Evolutionary conservation across 2,888 invertebrate genomes (phyloP).

Genomic region (Petrolisthes cinctipes): DNA sequence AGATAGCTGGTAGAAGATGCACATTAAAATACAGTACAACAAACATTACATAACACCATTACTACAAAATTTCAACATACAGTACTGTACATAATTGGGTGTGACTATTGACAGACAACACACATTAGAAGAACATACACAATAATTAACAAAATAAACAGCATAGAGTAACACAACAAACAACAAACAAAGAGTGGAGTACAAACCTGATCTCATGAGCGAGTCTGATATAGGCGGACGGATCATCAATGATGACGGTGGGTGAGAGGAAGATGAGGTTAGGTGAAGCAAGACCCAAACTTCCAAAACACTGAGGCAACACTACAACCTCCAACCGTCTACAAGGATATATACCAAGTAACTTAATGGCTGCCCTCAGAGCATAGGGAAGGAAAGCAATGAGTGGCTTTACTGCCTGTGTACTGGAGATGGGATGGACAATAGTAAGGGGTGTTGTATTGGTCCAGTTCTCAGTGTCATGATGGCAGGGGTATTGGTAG

Average conservation of each 20-base stretch:
- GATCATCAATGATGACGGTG: constrained; percentile 50
- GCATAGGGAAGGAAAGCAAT: constrained; percentile 53
- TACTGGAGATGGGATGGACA: constrained; percentile 26
- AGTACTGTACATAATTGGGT: too few species aligned
- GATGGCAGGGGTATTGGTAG: constrained; percentile 51
- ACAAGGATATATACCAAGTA: constrained; percentile 58
- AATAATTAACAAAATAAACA: too few species aligned
- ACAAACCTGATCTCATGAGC: constrained; percentile 63
- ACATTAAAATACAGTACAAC: too few species aligned
- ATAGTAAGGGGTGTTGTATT: too few species aligned
- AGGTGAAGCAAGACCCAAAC: constrained; percentile 62
- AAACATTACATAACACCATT: too few species aligned
- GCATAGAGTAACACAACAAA: too few species aligned
- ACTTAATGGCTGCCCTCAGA: constrained; percentile 33
- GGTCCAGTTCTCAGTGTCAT: constrained; percentile 7
- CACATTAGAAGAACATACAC: too few species aligned
- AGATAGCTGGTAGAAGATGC: too few species aligned
- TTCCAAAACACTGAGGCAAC: constrained; percentile 55
- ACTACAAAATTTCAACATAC: too few species aligned
- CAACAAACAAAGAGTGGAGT: too few species aligned
- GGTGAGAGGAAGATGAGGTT: constrained; percentile 61
- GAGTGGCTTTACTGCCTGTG: constrained; percentile 30
- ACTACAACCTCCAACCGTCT: constrained; percentile 57
- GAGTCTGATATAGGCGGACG: constrained; percentile 42
- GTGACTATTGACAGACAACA: too few species aligned